Conservation (phyloP, 2,888 invertebrate species). For the Parochlus steinenii region DNA sequence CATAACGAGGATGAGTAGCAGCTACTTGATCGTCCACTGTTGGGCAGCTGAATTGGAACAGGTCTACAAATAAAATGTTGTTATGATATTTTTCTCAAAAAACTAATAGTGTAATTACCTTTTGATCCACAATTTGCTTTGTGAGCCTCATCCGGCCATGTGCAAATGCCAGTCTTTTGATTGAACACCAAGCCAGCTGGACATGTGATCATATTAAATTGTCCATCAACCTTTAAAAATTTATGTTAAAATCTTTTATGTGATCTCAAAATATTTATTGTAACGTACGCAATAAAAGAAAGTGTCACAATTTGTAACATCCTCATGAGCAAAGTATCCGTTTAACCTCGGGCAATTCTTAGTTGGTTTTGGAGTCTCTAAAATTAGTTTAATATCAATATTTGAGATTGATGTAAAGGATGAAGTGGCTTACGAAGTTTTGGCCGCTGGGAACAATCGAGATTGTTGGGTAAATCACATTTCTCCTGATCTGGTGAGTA, state of each 20-base stretch:
- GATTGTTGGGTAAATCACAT: constrained; percentile 72
- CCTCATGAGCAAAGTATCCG: constrained; percentile 76
- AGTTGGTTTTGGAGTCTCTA: constrained; percentile 55
- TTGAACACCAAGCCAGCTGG: constrained; percentile 77
- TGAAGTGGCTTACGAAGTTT: constrained; percentile 53
- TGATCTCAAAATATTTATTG: not conserved
- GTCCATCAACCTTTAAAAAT: constrained; percentile 32
- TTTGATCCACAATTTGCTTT: constrained; percentile 69
- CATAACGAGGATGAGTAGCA: constrained; percentile 67
- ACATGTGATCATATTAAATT: constrained; percentile 79
- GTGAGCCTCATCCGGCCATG: constrained; percentile 85
- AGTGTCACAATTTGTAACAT: constrained; percentile 59
- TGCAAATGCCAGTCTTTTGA: constrained; percentile 75
- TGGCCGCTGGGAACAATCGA: constrained; percentile 63
- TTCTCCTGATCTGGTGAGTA: constrained; percentile 67
- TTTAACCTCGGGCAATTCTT: constrained; percentile 64
- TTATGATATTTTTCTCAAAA: not conserved
- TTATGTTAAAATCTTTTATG: not conserved
- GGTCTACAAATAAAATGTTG: constrained; percentile 35
- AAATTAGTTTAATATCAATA: constrained; percentile 22
- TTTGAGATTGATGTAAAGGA: not conserved
- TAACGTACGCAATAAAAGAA: constrained; percentile 65
- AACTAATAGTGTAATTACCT: constrained; percentile 31
- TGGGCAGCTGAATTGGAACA: constrained; percentile 72
- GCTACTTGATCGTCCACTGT: constrained; percentile 54